phyloP scores from a whole-genome alignment of 2,113 vertebrate species.

The Oriolus oriolus region DNA sequence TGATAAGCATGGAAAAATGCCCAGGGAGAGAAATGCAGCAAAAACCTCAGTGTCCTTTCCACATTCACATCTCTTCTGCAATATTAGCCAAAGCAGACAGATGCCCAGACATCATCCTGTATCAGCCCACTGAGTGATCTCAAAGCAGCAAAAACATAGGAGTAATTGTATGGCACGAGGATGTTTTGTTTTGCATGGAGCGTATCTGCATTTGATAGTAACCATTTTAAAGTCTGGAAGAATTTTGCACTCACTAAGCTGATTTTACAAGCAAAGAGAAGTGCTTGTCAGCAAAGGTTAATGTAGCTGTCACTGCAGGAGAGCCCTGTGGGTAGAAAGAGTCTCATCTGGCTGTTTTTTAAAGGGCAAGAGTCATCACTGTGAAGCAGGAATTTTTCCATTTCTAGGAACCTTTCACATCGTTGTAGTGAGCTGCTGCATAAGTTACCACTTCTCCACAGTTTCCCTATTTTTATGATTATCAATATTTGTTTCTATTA shows the following conservation, averaged over 20 bases:
- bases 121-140: background rate
- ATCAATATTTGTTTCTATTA: background rate
- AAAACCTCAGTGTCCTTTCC: background rate
- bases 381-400: slow-evolving; percentile 17
- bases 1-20: background rate
- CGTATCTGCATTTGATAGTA: background rate
- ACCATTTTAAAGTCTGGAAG: slow-evolving; percentile 43
- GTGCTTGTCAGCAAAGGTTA: slow-evolving; percentile 64
- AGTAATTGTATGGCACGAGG: background rate
- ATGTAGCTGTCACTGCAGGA: slow-evolving; percentile 60
- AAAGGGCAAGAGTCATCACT: slow-evolving; percentile 55
- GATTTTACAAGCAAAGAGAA: slow-evolving; percentile 62
- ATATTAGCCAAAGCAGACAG: slow-evolving; percentile 6
- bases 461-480: background rate
- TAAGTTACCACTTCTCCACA: background rate
- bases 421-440: background rate
- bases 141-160: background rate
- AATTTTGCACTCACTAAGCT: slow-evolving; percentile 57
- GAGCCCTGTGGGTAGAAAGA: slow-evolving; percentile 50
- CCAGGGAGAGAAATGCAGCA: slow-evolving; percentile 15
- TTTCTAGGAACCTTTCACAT: slow-evolving; percentile 28
- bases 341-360: slow-evolving; percentile 57
- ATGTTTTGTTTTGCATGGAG: slow-evolving; percentile 39
- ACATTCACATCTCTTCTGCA: background rate
- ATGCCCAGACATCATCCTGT: background rate